Evolutionary conservation across 2,888 invertebrate species (phyloP).

Genomic region (Eupithecia insigniata): DNA sequence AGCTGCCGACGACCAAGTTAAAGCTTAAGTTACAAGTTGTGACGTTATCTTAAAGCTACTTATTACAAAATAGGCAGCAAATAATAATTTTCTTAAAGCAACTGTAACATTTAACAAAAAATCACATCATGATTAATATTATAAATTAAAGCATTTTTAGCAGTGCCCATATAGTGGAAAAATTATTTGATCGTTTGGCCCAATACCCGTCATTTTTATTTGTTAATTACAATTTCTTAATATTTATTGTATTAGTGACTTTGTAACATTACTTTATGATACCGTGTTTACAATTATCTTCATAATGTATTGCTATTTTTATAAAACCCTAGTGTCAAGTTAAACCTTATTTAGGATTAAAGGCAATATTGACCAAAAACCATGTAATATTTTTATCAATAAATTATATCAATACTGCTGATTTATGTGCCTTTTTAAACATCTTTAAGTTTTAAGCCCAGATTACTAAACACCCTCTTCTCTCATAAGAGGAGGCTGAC

Average conservation of each 20-base stretch:
- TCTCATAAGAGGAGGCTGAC: neutral
- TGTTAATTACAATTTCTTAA: constrained; percentile 24
- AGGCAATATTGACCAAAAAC: no score
- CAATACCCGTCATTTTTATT: constrained; percentile 33
- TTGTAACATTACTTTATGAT: no score
- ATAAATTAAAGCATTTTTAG: constrained; percentile 9
- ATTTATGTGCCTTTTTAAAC: neutral
- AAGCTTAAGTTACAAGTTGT: constrained; percentile 53
- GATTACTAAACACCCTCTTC: neutral
- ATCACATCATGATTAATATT: neutral
- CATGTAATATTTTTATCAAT: no score
- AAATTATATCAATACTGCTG: no score
- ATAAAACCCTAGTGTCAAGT: no score
- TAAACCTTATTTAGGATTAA: no score
- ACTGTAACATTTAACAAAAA: neutral
- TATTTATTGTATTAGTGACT: constrained; percentile 22
- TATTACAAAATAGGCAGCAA: constrained; percentile 12
- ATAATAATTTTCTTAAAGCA: constrained; percentile 12
- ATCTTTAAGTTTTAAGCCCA: neutral
- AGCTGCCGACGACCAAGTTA: constrained; percentile 51
- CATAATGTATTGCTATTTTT: no score
- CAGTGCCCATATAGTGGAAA: neutral
- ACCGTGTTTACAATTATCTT: no score
- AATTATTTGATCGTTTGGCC: constrained; percentile 30
- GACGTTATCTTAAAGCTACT: constrained; percentile 42